A percentile compares a stretch with the other conserved stretches of the same genome.
phyloP scores from a whole-genome alignment of 2,113 vertebrate species.

The Otolemur garnettii region DNA sequence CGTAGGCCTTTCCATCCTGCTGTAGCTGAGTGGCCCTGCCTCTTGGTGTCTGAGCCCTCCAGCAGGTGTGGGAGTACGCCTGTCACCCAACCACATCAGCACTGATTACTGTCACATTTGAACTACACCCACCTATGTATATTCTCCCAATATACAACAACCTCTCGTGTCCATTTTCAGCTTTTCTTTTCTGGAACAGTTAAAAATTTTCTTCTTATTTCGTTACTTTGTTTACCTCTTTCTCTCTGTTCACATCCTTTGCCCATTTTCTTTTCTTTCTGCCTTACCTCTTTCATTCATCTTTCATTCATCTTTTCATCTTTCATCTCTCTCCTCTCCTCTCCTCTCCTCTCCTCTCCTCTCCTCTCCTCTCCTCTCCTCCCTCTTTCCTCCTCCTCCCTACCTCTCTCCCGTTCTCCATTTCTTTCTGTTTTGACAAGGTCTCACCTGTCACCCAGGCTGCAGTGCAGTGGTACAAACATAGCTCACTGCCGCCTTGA shows the following conservation, averaged over 20 bases:
- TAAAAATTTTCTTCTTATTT: conserved; percentile 19
- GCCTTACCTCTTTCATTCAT: too few species aligned
- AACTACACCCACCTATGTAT: neutral
- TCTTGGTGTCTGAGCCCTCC: neutral
- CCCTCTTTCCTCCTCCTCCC: too few species aligned
- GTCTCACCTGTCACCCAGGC: too few species aligned
- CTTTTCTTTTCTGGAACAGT: neutral
- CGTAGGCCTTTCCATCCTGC: neutral
- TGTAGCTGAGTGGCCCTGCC: neutral
- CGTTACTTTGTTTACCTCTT: neutral
- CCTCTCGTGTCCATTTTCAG: conserved; percentile 5
- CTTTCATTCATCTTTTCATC: too few species aligned
- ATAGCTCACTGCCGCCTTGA: too few species aligned
- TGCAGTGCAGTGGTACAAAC: too few species aligned
- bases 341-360: too few species aligned
- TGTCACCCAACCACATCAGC: neutral
- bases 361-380: too few species aligned
- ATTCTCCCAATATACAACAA: neutral
- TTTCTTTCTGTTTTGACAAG: too few species aligned
- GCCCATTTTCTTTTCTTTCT: neutral
- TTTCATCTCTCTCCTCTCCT: too few species aligned
- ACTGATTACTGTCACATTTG: neutral
- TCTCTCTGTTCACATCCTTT: neutral
- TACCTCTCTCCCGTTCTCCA: too few species aligned
- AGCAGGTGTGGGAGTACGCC: neutral